Conservation (phyloP, 2,888 invertebrate genomes). For the Drosophila colorata region DNA sequence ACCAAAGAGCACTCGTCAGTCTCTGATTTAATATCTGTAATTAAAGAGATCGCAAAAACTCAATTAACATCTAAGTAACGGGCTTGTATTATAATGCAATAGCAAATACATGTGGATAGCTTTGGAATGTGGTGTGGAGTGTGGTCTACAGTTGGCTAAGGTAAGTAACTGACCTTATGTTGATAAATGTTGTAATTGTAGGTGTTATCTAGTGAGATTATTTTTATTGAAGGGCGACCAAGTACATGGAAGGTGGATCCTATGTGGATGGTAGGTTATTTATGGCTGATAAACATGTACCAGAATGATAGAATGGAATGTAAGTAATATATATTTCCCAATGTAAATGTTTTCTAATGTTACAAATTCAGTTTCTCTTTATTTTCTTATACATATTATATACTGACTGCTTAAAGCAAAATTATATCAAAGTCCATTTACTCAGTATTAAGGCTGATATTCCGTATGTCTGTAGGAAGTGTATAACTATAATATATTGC, state of each 20-base stretch:
- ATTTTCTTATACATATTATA: too few relatives aligned
- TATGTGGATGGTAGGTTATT: neutral
- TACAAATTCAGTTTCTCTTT: too few relatives aligned
- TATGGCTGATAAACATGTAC: neutral
- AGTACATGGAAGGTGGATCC: neutral
- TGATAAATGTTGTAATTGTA: conserved; percentile 6
- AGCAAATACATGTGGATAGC: neutral
- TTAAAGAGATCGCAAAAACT: conserved; percentile 13
- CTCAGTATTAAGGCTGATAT: too few relatives aligned
- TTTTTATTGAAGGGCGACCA: neutral
- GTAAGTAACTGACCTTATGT: conserved; percentile 18
- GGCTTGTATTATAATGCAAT: neutral
- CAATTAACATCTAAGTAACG: conserved; percentile 20
- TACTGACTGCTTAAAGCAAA: too few relatives aligned
- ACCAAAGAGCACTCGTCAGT: conserved; percentile 20
- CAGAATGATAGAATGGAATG: neutral
- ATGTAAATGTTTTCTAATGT: too few relatives aligned
- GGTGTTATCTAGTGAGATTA: conserved; percentile 12
- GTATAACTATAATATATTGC: too few relatives aligned
- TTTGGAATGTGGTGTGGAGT: neutral
- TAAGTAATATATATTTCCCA: neutral
- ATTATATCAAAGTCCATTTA: neutral
- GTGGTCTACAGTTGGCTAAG: conserved; percentile 12
- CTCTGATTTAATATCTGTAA: conserved; percentile 42
- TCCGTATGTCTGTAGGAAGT: neutral